Evolutionary conservation across 1,140 invertebrate species (phyloP), one percentile per base, ranked within the genome.

Genomic region (Choristoneura fumiferana): DNA sequence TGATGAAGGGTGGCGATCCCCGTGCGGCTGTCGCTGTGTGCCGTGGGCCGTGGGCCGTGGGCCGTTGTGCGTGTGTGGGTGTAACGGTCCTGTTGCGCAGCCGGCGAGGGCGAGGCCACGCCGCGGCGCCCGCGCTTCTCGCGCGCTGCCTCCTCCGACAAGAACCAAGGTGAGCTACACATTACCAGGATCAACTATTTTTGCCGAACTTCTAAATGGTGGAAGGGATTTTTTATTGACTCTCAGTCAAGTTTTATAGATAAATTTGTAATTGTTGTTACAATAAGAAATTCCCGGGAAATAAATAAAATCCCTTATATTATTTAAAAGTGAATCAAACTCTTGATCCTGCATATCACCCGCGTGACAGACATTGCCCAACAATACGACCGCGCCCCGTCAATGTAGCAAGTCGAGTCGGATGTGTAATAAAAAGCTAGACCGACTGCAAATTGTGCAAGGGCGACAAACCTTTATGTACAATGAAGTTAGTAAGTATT

Each of bases 111-210:
- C 52, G 83, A 81, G 54, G 55, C 69, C 54, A 63, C 65, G 70
- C 83, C 78, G 78, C 83, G 85, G 67, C 80, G 85, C 12, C 83
- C 85, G 71, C 83, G 85, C 58, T 88, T 87, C 79, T 88, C 85
- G 57, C 85, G 85, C 64, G 85, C 84, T 67, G 70, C 82, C 67
- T 84, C 81, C 77, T 81, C 82, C 65, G 85, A 88, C 74, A 88
- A 88, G 78, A 78, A 79, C 63, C 74, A 83, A 81, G 84, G 84
- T 87, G 71, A 84, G 56, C 37, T n/a, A 60, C 49, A 18, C 13
- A 35, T n/a, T 38, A 15, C 52, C n/a, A 1, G 34, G 14, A 15
- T 35, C 6, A 18, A 38, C 8, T 9, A 22, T 17, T 39, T 10
- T 17, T n/a, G n/a, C n/a, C 18, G 34, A 33, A 35, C 38, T 12